Evolutionary conservation across 2,113 vertebrate species (phyloP), one percentile per base, ranked within the genome.

Genomic region (Lates calcarifer): DNA sequence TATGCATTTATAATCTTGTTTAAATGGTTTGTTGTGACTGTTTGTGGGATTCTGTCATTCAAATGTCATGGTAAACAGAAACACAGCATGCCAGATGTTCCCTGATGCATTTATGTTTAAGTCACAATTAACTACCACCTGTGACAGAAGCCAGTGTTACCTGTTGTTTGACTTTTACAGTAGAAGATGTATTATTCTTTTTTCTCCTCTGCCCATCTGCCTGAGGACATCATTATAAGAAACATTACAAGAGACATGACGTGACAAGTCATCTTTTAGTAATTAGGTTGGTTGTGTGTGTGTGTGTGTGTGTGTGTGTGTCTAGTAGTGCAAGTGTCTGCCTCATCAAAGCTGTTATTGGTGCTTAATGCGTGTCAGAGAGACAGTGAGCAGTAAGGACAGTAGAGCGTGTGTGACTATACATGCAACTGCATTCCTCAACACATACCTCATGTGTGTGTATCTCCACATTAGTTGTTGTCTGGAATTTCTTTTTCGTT

Each of bases 61-160:
- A 72, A 82, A 87, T 73, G 71, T 80, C 33, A 86, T 6, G 17
- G 39, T 47, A 77, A 81, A 83, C 67, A 61, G 18, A 64, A 69
- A 75, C 75, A 10, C 37, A 60, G 47, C 12, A 5, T 6, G 28
- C 43, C 79, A 87, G 70, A 83, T 83, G 86, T 64, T 77, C 47
- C 43, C 68, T 65, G 51, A 49, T 26, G 18, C 22, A 39, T 68
- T 86, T 70, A 47, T 79, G 74, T 79, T 67, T 65, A 66, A n/a
- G 51, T 82, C 75, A 74, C 53, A 82, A 86, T 89, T 83, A 88
- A 68, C 77, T 4, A 41, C 13, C 76, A 82, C 69, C 76, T 85
- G 86, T 73, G 67, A 74, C 90, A 87, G 81, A 74, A 68, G 77
- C 43, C 0, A 9, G 1, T 24, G 61, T 57, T 79, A 84, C 80